Base-by-base conservation (phyloP, 1,140 invertebrate species). In the Neoseiulus cucumeris region DNA sequence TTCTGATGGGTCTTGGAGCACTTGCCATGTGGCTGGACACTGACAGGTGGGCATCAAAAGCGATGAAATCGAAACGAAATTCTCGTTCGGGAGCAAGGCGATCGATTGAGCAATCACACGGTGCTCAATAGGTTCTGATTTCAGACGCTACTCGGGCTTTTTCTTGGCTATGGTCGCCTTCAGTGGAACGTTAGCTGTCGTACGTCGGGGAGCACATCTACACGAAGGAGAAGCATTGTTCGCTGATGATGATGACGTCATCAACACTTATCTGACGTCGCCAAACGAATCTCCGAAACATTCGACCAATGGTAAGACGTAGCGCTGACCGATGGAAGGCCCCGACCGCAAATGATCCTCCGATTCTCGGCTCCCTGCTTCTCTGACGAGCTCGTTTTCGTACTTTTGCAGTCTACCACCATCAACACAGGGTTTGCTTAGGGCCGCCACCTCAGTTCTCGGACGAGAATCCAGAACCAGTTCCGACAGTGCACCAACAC, bases 101-200 rank as follows among this genome's bases (percentile, higher is more conserved):
- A n/a, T n/a, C 42, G 42, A 44, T 12, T 44, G 42, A 44, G n/a
- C 42, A n/a, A 44, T 44, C 12, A n/a, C 42, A 44, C n/a, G n/a
- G n/a, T n/a, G n/a, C n/a, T n/a, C n/a, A n/a, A n/a, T n/a, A n/a
- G n/a, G n/a, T n/a, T n/a, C 45, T 14, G 22, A 29, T 18, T 59
- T 59, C 51, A 59, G 51, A 25, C 51, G 51, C 22, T 59, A 59
- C 51, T 59, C 51, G 14, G 51, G 51, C 51, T 59, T 59, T 25
- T 59, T 59, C 22, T 59, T 59, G 22, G 51, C 51, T 14, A 14
- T 59, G 51, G 33, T 59, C 51, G 51, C 51, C 12, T 59, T 59
- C 22, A 59, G 51, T 20, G 51, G 51, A 2, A 59, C 51, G 22
- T 33, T 59, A 20, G 51, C 51, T 33, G 51, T 59, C 51, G 51